phyloP scores from a whole-genome alignment of 1,140 invertebrate species.

The Wiebesia pumilae region DNA sequence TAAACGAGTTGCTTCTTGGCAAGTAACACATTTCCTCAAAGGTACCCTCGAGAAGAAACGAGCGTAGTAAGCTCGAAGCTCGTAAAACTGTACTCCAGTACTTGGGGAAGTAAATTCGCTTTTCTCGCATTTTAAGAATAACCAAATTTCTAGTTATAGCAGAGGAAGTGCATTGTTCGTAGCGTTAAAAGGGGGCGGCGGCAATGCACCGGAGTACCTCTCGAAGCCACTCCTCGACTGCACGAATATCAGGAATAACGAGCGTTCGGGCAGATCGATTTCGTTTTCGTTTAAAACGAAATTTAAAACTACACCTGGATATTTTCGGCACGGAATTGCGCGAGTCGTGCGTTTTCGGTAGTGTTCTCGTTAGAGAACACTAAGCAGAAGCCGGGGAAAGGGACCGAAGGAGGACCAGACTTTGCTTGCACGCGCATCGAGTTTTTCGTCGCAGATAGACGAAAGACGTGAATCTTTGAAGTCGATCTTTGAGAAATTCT shows the following conservation, averaged over 20 bases:
- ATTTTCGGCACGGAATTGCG: not conserved
- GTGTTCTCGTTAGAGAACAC: not conserved
- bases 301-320: conserved; percentile 25
- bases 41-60: not conserved
- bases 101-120: conserved; percentile 9
- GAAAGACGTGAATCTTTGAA: conserved; percentile 36
- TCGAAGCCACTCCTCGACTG: conserved; percentile 17
- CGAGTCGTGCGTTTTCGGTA: conserved; percentile 19
- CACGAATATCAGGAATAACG: conserved; percentile 23
- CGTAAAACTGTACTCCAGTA: not conserved
- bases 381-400: not conserved
- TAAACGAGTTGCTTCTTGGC: not conserved
- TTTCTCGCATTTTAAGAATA: conserved; percentile 22
- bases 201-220: not conserved
- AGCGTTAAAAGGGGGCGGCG: not conserved
- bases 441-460: conserved; percentile 30
- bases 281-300: conserved; percentile 38
- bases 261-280: conserved; percentile 3
- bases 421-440: not conserved
- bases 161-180: not conserved
- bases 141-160: conserved; percentile 17
- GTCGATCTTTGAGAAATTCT: conserved; percentile 42
- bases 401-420: not conserved
- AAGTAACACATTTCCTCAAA: conserved; percentile 9
- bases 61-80: not conserved